phyloP scores from a whole-genome alignment of 1,140 invertebrate species.

The Magallana gigas region DNA sequence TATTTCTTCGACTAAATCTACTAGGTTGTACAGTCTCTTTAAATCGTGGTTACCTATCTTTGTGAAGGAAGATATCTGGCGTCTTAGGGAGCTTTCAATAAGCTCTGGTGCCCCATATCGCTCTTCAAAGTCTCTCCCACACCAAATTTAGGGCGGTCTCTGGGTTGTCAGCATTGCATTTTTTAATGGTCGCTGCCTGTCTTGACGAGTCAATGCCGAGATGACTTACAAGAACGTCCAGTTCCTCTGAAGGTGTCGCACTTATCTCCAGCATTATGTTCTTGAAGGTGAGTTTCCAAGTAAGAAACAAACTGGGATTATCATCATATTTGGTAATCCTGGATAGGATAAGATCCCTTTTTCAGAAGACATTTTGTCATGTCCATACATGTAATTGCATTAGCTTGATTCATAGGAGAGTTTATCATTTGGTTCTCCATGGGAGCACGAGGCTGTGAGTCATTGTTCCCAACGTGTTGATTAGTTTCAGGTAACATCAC shows the following conservation, averaged over 20 bases:
- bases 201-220: constrained; percentile 7
- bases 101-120: constrained; percentile 53
- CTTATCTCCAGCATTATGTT: constrained; percentile 13
- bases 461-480: constrained; percentile 4
- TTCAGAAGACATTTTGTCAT: constrained; percentile 35
- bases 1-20: constrained; percentile 46
- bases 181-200: constrained; percentile 32
- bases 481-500: not conserved
- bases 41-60: constrained; percentile 45
- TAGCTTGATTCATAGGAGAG: too few relatives aligned
- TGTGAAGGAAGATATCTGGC: constrained; percentile 41
- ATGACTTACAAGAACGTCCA: constrained; percentile 8
- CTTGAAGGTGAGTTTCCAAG: constrained; percentile 39
- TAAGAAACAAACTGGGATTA: constrained; percentile 35
- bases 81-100: constrained; percentile 45
- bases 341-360: constrained; percentile 39
- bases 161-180: constrained; percentile 28
- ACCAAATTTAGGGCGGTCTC: not conserved
- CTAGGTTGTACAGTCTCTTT: constrained; percentile 44
- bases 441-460: not conserved
- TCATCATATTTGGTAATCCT: constrained; percentile 47
- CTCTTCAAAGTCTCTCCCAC: constrained; percentile 52
- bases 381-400: not conserved
- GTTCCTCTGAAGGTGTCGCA: constrained; percentile 31
- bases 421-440: too few relatives aligned